A percentile compares a stretch with the other conserved stretches of the same genome.
Conservation (phyloP, 2,888 invertebrate genomes). For the Melitaea athalia region DNA sequence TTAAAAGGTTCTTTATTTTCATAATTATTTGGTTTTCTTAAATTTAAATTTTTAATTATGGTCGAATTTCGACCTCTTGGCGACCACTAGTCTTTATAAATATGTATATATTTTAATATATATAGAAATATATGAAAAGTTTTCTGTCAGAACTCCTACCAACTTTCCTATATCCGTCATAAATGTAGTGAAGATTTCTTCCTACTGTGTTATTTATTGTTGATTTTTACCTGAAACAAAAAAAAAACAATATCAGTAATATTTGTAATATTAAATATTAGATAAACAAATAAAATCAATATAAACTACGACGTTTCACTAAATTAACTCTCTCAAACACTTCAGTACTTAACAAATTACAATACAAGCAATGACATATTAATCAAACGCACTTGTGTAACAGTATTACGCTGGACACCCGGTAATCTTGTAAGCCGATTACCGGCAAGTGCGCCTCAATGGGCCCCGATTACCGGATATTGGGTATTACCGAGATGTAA, state of each 20-base stretch:
- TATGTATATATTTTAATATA: no score
- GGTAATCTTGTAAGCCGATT: conserved; percentile 34
- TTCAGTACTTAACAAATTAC: conserved; percentile 4
- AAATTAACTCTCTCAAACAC: not conserved
- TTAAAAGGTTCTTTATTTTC: no score
- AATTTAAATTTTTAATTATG: no score
- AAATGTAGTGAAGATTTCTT: not conserved
- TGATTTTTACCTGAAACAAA: not conserved
- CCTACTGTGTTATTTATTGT: not conserved
- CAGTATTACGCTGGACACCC: conserved; percentile 22
- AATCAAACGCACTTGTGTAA: conserved; percentile 15
- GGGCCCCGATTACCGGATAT: conserved; percentile 30
- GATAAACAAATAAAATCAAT: no score
- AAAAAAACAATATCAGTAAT: not conserved
- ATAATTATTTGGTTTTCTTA: no score
- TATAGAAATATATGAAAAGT: no score
- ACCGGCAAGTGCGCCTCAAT: conserved; percentile 30
- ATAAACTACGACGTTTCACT: no score
- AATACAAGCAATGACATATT: conserved; percentile 20
- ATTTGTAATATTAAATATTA: not conserved
- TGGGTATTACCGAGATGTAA: conserved; percentile 8
- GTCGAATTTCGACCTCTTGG: no score
- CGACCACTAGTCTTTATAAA: no score
- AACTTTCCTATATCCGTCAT: no score
- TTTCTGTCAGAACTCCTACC: no score